phyloP scores from a whole-genome alignment of 2,888 invertebrate genomes.

The Andrena fulva region DNA sequence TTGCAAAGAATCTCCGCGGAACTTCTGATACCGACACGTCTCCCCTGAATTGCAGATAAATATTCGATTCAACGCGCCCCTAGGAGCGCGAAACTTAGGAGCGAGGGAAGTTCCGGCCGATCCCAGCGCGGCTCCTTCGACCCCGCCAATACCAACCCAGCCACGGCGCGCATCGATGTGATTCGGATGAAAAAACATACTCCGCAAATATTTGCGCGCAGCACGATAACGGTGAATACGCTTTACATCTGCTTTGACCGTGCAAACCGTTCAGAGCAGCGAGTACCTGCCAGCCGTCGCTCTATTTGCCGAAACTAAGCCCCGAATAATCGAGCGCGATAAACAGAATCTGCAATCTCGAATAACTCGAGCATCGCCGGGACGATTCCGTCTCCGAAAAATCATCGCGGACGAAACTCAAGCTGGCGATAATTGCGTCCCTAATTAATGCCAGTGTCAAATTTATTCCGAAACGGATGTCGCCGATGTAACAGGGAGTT shows the following conservation, averaged over 20 bases:
- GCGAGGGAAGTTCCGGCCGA: too few relatives aligned
- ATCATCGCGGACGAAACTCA: not conserved
- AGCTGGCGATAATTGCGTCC: too few relatives aligned
- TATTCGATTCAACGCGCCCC: not conserved
- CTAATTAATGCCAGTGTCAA: too few relatives aligned
- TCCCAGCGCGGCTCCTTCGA: too few relatives aligned
- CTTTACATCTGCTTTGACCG: not conserved
- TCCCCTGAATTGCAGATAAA: not conserved
- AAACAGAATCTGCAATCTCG: not conserved
- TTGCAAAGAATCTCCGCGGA: not conserved
- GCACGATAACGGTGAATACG: constrained; percentile 1
- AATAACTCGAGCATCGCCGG: not conserved
- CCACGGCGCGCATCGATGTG: not conserved
- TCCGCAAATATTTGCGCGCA: not conserved
- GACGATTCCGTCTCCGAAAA: not conserved
- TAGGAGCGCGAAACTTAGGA: too few relatives aligned
- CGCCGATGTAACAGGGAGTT: too few relatives aligned
- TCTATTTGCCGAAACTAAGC: not conserved
- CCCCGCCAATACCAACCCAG: not conserved
- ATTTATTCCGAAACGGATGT: not conserved
- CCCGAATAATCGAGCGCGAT: constrained; percentile 2
- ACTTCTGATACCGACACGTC: not conserved
- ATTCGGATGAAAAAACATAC: not conserved
- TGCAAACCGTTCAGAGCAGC: constrained; percentile 3
- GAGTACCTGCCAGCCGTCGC: not conserved